Evolutionary conservation across 2,888 invertebrate genomes (phyloP), one percentile per base, ranked within the genome.

Genomic region (Syrphus vitripennis): DNA sequence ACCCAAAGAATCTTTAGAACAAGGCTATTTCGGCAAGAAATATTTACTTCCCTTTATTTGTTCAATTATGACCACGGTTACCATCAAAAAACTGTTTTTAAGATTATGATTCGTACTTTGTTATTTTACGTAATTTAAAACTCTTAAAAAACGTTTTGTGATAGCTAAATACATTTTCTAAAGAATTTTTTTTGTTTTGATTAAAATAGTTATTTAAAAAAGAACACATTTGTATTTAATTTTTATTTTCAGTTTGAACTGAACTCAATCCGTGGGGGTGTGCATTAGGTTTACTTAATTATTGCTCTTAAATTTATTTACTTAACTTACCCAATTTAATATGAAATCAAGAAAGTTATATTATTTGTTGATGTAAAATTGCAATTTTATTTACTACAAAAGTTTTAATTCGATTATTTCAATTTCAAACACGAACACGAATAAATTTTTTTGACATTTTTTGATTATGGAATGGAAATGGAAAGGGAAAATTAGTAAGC

Each of bases 351-450:
- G 1, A 2, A 26, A 16, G 14, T 37, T 10, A 26, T 12, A 48
- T 48, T 50, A n/a, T n/a, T 55, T 19, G 21, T 24, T 40, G 24
- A 40, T 40, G 24, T 26, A n/a, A n/a, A 21, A 1, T 24, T n/a
- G 4, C 7, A 12, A 2, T 57, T 34, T 57, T 57, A 21, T 34
- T 21, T 34, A 57, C 14, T 6, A 57, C 34, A 40, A 61, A 14
- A 14, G 21, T 14, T 57, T 57, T 21, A 34, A 10, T 21, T 34
- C 3, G 19, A 57, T 31, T 57, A 57, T 42, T 63, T 63, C 16
- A 65, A 50, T 67, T 67, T 67, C 24, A 67, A 67, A 67, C 67
- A 50, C 29, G 65, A 48, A 48, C 40, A 24, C 63, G 63, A 42
- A 63, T 21, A 10, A 67, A 29, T 19, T 5, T 21, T 63, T 63